Evolutionary conservation across 1,140 invertebrate species (phyloP), one percentile per base, ranked within the genome.

Genomic region (Magallana ariakensis): DNA sequence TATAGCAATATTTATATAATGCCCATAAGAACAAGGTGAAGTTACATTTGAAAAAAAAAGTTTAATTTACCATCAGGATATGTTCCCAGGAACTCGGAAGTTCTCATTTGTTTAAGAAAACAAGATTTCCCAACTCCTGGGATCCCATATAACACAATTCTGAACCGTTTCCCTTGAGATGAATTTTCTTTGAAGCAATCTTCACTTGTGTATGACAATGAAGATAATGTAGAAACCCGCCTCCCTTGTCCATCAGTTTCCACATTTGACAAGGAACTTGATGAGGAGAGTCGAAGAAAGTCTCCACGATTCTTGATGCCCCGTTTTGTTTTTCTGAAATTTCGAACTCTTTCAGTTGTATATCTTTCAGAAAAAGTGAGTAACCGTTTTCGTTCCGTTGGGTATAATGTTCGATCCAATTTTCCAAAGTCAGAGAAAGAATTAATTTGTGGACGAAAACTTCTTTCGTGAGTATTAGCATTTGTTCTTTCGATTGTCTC

Each of bases 41-140:
- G 33, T 46, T 46, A 46, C 33, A 46, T 46, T 46, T 46, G 5
- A 46, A 46, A 46, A 46, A n/a, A n/a, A n/a, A n/a, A n/a, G n/a
- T n/a, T n/a, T n/a, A n/a, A 11, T 13, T 26, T 26, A 75, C 66
- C 66, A 26, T 22, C 66, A 11, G 66, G 66, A 13, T 19, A 75
- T 33, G 9, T 26, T 26, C 22, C 66, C 6, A 75, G 66, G 22
- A 15, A 75, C 22, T 75, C 66, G 66, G 66, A 75, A 75, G 66
- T 75, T 75, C 22, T 9, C 66, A 75, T 33, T 26, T 26, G 66
- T 26, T 75, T 19, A 11, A 75, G 22, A 26, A 75, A 26, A 5
- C 11, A 75, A 15, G 66, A 75, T 75, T 75, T 75, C 9, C 66
- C 66, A 75, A 75, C 66, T 22, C 66, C 22, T 5, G 66, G 66